phyloP scores from a whole-genome alignment of 1,140 invertebrate genomes.

The Leptinotarsa texana region DNA sequence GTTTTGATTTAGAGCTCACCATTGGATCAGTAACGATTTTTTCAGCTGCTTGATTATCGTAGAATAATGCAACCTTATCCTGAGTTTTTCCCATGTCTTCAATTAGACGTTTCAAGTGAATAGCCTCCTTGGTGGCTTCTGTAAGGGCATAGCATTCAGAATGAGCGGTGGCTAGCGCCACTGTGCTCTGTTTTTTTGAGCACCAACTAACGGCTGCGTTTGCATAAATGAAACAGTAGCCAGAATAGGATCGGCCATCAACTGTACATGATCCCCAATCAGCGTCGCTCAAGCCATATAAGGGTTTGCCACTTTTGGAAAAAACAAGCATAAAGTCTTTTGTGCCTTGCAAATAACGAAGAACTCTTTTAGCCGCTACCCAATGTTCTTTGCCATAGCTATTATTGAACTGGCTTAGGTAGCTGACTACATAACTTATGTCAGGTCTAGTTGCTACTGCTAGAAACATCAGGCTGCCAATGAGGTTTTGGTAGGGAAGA shows the following conservation, averaged over 20 bases:
- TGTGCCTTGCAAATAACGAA: slow-evolving; percentile 53
- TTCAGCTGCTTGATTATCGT: slow-evolving; percentile 17
- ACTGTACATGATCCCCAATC: slow-evolving; percentile 51
- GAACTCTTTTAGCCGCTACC: slow-evolving; percentile 56
- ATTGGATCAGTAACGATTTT: slow-evolving; percentile 39
- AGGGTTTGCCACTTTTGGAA: slow-evolving; percentile 15
- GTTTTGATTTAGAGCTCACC: slow-evolving; percentile 48
- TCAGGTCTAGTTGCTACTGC: slow-evolving; percentile 56
- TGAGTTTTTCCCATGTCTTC: slow-evolving; percentile 40
- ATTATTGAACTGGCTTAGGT: slow-evolving; percentile 49
- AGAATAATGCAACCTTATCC: slow-evolving; percentile 18
- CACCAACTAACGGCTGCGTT: slow-evolving; percentile 44
- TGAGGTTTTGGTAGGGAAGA: slow-evolving; percentile 50
- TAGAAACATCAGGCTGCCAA: slow-evolving; percentile 56
- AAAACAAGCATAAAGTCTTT: slow-evolving; percentile 35
- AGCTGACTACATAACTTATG: slow-evolving; percentile 52
- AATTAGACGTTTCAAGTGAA: slow-evolving; percentile 52
- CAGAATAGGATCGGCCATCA: slow-evolving; percentile 46
- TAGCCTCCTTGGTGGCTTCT: slow-evolving; percentile 43
- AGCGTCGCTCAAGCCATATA: slow-evolving; percentile 54
- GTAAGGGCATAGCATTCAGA: slow-evolving; percentile 53
- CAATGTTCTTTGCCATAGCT: slow-evolving; percentile 51
- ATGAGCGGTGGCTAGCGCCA: slow-evolving; percentile 53
- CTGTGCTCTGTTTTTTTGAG: slow-evolving; percentile 49
- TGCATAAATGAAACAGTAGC: slow-evolving; percentile 42